These are phyloP conservation scores for Numenius phaeopus DNA, from an alignment of 2,797 vertebrate species.

Conservation along the genomic window DNA sequence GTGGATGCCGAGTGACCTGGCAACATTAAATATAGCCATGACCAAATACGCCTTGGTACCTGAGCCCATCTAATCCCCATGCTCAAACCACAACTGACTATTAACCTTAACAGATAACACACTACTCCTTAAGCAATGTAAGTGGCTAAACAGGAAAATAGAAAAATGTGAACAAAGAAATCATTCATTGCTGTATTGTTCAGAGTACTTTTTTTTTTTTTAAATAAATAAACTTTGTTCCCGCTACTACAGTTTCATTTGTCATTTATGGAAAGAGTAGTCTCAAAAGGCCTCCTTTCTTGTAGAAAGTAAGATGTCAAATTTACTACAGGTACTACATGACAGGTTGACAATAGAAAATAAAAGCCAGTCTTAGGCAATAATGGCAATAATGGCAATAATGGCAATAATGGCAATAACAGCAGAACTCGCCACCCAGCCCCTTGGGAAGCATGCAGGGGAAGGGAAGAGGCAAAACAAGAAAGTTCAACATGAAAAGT, in stretches of 20 bases:
- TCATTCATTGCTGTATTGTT: background rate
- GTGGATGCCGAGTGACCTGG: rapidly evolving
- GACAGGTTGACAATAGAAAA: background rate
- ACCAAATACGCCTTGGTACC: background rate
- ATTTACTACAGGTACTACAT: background rate
- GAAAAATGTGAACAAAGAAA: background rate
- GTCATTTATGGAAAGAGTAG: background rate
- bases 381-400: background rate
- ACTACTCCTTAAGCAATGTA: background rate
- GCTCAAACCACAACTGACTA: background rate
- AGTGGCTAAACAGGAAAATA: background rate
- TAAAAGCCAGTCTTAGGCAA: background rate
- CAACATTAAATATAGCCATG: background rate
- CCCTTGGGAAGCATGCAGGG: background rate
- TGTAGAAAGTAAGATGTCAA: background rate
- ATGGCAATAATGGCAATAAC: background rate
- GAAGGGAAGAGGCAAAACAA: background rate
- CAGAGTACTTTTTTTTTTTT: background rate
- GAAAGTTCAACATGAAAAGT: background rate
- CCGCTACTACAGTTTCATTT: background rate
- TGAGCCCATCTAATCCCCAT: background rate
- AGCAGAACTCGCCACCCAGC: background rate
- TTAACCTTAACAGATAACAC: background rate
- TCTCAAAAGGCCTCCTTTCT: background rate
- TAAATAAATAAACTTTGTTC: background rate